These are phyloP conservation scores for Trigoniulus corallinus DNA, from an alignment of 1,140 invertebrate species.

Conservation along the genomic window DNA sequence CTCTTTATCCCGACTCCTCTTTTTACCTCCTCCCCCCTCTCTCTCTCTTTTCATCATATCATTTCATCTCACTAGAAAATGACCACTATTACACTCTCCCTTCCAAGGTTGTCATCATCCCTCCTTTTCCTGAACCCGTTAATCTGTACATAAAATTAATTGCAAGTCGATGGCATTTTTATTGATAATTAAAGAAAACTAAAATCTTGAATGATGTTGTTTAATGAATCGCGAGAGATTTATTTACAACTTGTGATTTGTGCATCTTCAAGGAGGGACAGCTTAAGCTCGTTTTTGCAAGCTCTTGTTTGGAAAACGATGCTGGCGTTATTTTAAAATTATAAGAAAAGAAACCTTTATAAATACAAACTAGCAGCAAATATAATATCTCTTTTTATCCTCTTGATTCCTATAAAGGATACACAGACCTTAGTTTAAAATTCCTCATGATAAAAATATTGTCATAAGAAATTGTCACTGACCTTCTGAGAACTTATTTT, in stretches of 20 bases:
- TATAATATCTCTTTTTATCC: conserved; percentile 94
- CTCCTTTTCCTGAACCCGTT: too few species aligned
- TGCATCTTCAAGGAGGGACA: background rate
- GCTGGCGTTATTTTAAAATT: background rate
- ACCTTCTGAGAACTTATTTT: conserved; percentile 89
- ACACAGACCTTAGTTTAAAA: conserved; percentile 8
- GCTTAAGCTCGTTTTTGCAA: too few species aligned
- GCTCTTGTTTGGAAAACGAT: background rate
- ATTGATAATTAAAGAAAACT: too few species aligned
- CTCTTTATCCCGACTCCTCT: too few species aligned
- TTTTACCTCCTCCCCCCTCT: too few species aligned
- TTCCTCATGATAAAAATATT: conserved; percentile 1
- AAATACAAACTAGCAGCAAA: conserved; percentile 97
- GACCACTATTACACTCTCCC: too few species aligned
- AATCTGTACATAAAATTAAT: too few species aligned
- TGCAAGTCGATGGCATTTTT: too few species aligned
- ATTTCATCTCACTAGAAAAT: too few species aligned
- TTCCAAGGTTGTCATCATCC: too few species aligned
- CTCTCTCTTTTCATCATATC: too few species aligned
- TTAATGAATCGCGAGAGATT: background rate
- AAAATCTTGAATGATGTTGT: too few species aligned
- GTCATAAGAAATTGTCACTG: conserved; percentile 5
- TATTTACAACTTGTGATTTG: background rate
- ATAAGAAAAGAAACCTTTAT: conserved; percentile 32
- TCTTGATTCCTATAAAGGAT: conserved; percentile 41